These are phyloP conservation scores for Chloroclysta siterata DNA, from an alignment of 2,888 invertebrate species.

Conservation along the genomic window DNA sequence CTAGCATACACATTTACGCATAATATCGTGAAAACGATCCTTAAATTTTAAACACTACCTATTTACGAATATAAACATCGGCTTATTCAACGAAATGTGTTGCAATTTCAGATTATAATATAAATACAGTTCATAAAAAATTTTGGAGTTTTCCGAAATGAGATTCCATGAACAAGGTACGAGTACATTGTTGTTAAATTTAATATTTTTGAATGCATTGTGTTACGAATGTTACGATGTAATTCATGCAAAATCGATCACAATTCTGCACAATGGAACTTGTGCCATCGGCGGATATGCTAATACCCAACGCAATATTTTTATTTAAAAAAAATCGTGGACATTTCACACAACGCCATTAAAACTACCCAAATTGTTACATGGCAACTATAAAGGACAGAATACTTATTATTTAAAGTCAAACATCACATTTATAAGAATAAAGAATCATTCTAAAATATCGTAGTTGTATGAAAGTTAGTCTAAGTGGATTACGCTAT, in stretches of 20 bases:
- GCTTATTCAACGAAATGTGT: slow-evolving; percentile 9
- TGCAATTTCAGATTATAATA: background rate
- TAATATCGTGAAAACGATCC: slow-evolving; percentile 61
- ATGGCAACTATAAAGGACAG: no score
- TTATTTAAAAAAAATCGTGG: background rate
- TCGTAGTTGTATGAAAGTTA: background rate
- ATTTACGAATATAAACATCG: slow-evolving; percentile 58
- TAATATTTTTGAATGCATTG: slow-evolving; percentile 34
- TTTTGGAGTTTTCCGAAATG: slow-evolving; percentile 11
- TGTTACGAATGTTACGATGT: slow-evolving; percentile 23
- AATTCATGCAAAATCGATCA: slow-evolving; percentile 44
- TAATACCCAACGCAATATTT: slow-evolving; percentile 31
- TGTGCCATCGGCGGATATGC: slow-evolving; percentile 34
- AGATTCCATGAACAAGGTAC: slow-evolving; percentile 14
- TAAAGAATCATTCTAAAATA: slow-evolving; percentile 7
- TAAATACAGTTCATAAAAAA: slow-evolving; percentile 12
- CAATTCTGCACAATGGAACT: slow-evolving; percentile 31
- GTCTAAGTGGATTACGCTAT: background rate
- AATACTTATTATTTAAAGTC: slow-evolving; percentile 6
- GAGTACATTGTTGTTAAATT: slow-evolving; percentile 17
- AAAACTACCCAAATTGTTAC: no score
- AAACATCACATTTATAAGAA: slow-evolving; percentile 18
- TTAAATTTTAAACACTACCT: slow-evolving; percentile 71
- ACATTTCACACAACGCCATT: no score
- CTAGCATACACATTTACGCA: slow-evolving; percentile 76